These are phyloP conservation scores for Gopherus evgoodei DNA, from an alignment of 2,113 vertebrate genomes.

Conservation along the genomic window DNA sequence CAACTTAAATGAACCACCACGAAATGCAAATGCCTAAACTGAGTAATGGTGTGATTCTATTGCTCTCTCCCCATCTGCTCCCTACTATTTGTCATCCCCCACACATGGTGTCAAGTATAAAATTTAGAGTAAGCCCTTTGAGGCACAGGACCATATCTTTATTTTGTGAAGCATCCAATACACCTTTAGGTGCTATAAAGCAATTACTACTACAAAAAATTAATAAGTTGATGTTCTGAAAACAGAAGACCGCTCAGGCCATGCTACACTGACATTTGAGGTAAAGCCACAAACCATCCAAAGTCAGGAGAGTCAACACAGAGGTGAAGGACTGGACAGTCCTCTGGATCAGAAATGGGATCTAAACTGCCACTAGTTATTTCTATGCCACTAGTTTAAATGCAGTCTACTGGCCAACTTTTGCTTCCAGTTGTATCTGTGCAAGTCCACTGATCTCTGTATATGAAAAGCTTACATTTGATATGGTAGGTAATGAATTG, in stretches of 20 bases:
- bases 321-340: not conserved
- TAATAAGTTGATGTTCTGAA: rapidly evolving
- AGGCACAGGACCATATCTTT: not conserved
- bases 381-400: not conserved
- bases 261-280: not conserved
- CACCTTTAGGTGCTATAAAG: not conserved
- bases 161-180: not conserved
- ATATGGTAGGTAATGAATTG: not conserved
- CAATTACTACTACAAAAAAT: not conserved
- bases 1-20: not conserved
- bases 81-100: not conserved
- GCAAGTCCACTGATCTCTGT: not conserved
- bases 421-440: not conserved
- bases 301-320: not conserved
- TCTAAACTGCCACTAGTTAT: not conserved
- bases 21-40: rapidly evolving
- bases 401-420: not conserved
- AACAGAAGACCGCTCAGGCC: rapidly evolving
- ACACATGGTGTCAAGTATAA: not conserved
- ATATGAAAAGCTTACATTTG: not conserved
- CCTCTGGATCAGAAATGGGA: not conserved
- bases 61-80: not conserved
- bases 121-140: not conserved
- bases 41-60: rapidly evolving
- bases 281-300: not conserved